These are phyloP conservation scores for Zosterops hypoxanthus DNA, from an alignment of 2,113 vertebrate species.

Conservation along the genomic window DNA sequence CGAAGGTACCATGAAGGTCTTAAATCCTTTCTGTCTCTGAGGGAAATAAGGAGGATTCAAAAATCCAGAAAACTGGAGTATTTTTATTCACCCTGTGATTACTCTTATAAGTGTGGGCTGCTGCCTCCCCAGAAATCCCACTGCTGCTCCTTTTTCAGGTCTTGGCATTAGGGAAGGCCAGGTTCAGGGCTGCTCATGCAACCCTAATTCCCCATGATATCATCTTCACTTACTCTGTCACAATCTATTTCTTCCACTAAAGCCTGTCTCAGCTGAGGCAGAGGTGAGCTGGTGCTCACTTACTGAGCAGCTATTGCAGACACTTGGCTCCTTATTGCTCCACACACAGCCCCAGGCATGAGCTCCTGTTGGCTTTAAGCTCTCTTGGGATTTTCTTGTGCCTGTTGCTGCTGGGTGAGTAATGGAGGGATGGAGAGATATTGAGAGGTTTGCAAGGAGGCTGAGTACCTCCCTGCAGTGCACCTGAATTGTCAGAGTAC, in stretches of 20 bases:
- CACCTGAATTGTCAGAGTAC: background rate
- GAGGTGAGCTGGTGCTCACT: background rate
- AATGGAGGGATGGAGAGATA: background rate
- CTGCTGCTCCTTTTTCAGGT: background rate
- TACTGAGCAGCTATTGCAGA: background rate
- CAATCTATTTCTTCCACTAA: background rate
- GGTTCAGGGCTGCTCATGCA: background rate
- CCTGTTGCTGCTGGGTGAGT: background rate
- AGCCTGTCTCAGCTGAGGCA: background rate
- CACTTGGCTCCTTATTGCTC: background rate
- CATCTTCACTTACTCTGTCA: conserved; percentile 1
- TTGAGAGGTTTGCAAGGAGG: background rate
- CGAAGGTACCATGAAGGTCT: background rate
- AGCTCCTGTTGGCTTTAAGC: background rate
- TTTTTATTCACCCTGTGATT: background rate
- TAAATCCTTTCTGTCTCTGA: background rate
- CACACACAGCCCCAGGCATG: background rate
- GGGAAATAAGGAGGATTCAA: background rate
- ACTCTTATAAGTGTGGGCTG: background rate
- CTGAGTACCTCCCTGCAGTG: background rate
- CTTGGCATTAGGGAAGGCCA: background rate
- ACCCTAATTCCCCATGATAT: background rate
- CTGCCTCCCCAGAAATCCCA: background rate
- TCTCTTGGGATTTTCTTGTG: background rate
- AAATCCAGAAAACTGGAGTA: background rate